These are phyloP conservation scores for Centruroides vittatus DNA, from an alignment of 1,140 invertebrate genomes.

Conservation along the genomic window DNA sequence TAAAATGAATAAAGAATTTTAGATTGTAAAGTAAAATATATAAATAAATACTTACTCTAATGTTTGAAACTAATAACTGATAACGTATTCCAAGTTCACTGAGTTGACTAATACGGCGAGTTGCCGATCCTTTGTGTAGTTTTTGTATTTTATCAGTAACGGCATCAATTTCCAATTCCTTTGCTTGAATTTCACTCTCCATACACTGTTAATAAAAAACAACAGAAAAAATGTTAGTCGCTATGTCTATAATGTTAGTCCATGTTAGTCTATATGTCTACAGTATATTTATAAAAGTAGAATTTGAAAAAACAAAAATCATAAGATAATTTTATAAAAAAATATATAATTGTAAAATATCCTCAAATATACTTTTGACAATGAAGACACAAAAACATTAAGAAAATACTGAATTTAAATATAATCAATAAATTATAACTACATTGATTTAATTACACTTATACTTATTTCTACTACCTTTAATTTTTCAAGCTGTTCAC, in stretches of 20 bases:
- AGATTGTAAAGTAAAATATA: neutral
- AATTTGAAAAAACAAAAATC: no score
- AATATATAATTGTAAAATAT: no score
- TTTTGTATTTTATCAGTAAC: slow-evolving; percentile 79
- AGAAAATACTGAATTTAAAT: no score
- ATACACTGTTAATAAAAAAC: slow-evolving; percentile 36
- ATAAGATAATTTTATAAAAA: no score
- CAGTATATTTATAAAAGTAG: no score
- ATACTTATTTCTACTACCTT: slow-evolving; percentile 26
- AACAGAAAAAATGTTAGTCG: neutral
- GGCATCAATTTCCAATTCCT: slow-evolving; percentile 83
- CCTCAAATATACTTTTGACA: no score
- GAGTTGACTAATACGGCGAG: slow-evolving; percentile 42
- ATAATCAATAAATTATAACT: no score
- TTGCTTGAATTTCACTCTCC: slow-evolving; percentile 75
- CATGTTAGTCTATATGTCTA: no score
- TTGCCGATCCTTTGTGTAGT: slow-evolving; percentile 47
- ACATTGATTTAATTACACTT: no score
- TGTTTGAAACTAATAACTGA: slow-evolving; percentile 71
- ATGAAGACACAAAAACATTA: no score
- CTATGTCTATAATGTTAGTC: no score
- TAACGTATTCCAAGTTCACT: slow-evolving; percentile 80
- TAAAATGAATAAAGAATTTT: neutral
- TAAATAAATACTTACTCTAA: slow-evolving; percentile 42
- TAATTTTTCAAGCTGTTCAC: slow-evolving; percentile 62